These are phyloP conservation scores for Boloria euphrosyne DNA, from an alignment of 2,888 invertebrate genomes.

Conservation along the genomic window DNA sequence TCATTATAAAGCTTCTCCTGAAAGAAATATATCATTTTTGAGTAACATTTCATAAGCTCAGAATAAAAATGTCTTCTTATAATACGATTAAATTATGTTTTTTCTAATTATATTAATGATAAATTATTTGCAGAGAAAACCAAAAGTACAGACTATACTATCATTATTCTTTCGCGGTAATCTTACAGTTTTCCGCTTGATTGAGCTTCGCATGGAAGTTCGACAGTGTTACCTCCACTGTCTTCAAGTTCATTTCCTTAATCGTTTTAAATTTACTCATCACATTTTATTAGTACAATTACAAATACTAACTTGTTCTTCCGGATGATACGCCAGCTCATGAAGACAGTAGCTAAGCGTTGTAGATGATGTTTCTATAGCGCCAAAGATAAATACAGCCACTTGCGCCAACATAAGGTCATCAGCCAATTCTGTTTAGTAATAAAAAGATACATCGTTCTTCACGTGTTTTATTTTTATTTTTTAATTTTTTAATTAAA, in stretches of 20 bases:
- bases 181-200: too few relatives aligned
- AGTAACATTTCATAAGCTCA: too few relatives aligned
- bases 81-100: background rate
- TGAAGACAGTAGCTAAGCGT: conserved; percentile 56
- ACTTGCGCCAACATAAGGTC: conserved; percentile 68
- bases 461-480: too few relatives aligned
- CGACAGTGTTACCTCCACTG: too few relatives aligned
- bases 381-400: conserved; percentile 65
- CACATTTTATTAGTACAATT: background rate
- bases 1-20: conserved; percentile 64
- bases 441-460: background rate
- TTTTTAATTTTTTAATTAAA: too few relatives aligned
- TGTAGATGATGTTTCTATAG: conserved; percentile 67
- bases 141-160: too few relatives aligned
- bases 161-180: too few relatives aligned
- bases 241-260: too few relatives aligned
- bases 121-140: too few relatives aligned
- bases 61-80: conserved; percentile 3
- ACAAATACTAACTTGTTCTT: conserved; percentile 54
- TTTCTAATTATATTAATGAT: too few relatives aligned
- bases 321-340: conserved; percentile 62
- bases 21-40: background rate
- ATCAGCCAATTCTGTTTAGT: conserved; percentile 57
- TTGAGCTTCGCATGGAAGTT: too few relatives aligned
- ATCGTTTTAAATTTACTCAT: background rate